Conservation (phyloP, 2,888 invertebrate genomes). For the Sclerodermus sp. region DNA sequence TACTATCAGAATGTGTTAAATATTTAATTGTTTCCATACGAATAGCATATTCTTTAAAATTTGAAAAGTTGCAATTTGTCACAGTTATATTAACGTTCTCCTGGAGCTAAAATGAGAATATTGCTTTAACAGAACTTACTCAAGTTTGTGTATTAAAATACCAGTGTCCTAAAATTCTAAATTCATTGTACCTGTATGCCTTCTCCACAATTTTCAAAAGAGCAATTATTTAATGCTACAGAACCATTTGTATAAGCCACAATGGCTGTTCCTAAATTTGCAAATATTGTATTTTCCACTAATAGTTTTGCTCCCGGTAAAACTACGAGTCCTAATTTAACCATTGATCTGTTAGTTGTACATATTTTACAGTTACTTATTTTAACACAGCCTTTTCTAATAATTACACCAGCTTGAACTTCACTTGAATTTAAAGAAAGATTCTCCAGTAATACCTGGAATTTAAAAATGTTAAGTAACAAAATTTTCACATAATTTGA, state of each 20-base stretch:
- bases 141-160: no score
- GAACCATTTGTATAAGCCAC: slow-evolving; percentile 49
- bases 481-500: background rate
- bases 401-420: slow-evolving; percentile 60
- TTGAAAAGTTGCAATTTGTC: slow-evolving; percentile 51
- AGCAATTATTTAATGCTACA: slow-evolving; percentile 48
- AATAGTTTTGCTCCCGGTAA: slow-evolving; percentile 56
- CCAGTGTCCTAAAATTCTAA: background rate
- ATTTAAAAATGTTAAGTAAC: background rate
- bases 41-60: slow-evolving; percentile 61
- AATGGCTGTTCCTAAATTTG: slow-evolving; percentile 61
- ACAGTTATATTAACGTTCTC: slow-evolving; percentile 55
- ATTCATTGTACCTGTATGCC: slow-evolving; percentile 44
- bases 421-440: slow-evolving; percentile 61
- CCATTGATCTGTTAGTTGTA: slow-evolving; percentile 60
- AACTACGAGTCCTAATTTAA: slow-evolving; percentile 63
- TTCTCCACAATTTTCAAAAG: slow-evolving; percentile 50
- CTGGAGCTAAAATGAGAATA: slow-evolving; percentile 58
- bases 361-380: slow-evolving; percentile 61
- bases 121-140: no score
- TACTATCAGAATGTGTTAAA: slow-evolving; percentile 26
- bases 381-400: slow-evolving; percentile 59
- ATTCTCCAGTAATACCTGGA: slow-evolving; percentile 60
- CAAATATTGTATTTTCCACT: slow-evolving; percentile 59
- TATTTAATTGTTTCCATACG: slow-evolving; percentile 58